These are phyloP conservation scores for Cryptoprocta ferox DNA, from an alignment of 2,797 vertebrate genomes.

Conservation along the genomic window DNA sequence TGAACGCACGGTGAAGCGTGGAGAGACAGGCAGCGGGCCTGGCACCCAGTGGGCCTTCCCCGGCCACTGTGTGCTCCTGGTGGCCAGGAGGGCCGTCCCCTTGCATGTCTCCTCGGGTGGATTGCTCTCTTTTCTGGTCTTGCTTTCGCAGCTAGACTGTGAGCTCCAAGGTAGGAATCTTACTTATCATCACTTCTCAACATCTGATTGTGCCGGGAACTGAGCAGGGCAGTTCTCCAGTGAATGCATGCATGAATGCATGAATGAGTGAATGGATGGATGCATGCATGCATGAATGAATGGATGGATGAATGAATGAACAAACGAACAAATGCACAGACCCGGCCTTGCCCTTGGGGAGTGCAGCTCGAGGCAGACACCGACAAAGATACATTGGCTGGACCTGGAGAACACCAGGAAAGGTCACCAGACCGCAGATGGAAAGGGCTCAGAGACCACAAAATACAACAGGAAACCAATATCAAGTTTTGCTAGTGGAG, in stretches of 20 bases:
- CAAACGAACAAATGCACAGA: neutral
- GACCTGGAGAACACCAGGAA: neutral
- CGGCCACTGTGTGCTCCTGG: neutral
- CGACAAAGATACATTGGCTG: neutral
- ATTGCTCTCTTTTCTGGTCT: neutral
- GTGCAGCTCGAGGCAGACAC: neutral
- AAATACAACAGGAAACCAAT: neutral
- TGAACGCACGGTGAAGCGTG: fast-evolving
- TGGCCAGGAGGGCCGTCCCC: fast-evolving
- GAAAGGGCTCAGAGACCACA: neutral
- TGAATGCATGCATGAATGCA: neutral
- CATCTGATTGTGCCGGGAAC: neutral
- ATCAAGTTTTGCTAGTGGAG: neutral
- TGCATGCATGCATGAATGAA: neutral
- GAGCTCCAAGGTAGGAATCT: neutral
- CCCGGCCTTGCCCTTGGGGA: neutral
- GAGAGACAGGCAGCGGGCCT: neutral
- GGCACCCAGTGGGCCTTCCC: no score
- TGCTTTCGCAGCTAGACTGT: neutral
- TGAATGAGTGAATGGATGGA: no score
- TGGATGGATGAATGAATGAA: no score
- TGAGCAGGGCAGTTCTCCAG: neutral
- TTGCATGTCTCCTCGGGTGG: fast-evolving
- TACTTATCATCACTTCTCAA: neutral
- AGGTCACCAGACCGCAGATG: neutral